Evolutionary conservation across 2,888 invertebrate species (phyloP), one percentile per base, ranked within the genome.

Genomic region (Argyresthia goedartella): DNA sequence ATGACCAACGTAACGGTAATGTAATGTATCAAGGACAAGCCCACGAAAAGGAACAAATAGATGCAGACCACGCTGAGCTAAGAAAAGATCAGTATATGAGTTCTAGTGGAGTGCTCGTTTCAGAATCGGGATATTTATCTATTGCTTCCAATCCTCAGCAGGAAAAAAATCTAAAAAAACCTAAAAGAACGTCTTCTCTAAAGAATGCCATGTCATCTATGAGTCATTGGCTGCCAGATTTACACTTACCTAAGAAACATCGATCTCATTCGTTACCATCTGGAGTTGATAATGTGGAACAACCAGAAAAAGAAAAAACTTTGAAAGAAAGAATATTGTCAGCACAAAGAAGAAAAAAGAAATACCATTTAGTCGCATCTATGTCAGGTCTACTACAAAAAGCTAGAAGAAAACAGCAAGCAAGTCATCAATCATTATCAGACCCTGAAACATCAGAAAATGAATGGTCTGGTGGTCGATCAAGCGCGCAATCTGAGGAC

Each of bases 321-420:
- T 63, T 85, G 41, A 86, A 86, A 64, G 85, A 86, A 69, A 72
- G 86, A 63, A 76, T 85, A 58, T 60, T 85, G 54, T 81, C 81
- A 11, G 84, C 85, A 6, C 86, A 87, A 59, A 71, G 87, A 62
- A 91, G 92, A 65, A 94, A 93, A 78, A 94, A 94, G 72, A 94
- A 94, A 67, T 92, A 93, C 60, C 91, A 92, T 6, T 85, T 96
- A 51, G 94, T 95, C 0, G 92, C 94, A 0, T 95, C 95, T 0
- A 92, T 96, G 78, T 95, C 94, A 1, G 95, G 94, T 16, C 90
- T 96, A 56, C 81, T 96, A 60, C 94, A 95, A 72, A 95, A 95
- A 81, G 95, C 95, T 0, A 93, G 94, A 69, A 76, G 92, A 62
- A 91, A 90, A 74, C 88, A 89, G 35, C 87, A 87, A 65, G 78